These are phyloP conservation scores for Mimumesa dahlbomi DNA, from an alignment of 2,888 invertebrate species.

Conservation along the genomic window DNA sequence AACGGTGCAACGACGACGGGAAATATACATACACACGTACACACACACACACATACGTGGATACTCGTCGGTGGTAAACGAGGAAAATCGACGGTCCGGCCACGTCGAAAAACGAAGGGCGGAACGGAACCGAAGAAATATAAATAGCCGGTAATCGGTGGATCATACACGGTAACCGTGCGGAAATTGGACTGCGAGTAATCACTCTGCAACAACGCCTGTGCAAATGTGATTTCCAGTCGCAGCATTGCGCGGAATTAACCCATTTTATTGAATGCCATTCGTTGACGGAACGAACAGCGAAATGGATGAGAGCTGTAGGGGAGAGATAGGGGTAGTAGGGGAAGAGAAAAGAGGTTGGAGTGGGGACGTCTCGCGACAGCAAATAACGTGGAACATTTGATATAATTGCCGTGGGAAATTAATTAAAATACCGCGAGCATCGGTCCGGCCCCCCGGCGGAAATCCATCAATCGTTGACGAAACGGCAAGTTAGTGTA, in stretches of 20 bases:
- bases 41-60: too few relatives aligned
- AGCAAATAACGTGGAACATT: constrained; percentile 66
- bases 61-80: too few relatives aligned
- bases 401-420: constrained; percentile 50
- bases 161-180: constrained; percentile 15
- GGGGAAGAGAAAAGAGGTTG: background rate
- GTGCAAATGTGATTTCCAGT: constrained; percentile 54
- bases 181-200: constrained; percentile 51
- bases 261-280: constrained; percentile 51
- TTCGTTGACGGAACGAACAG: constrained; percentile 36
- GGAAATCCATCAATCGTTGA: too few relatives aligned
- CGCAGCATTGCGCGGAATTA: constrained; percentile 53
- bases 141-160: constrained; percentile 44
- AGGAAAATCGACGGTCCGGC: too few relatives aligned
- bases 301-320: constrained; percentile 42
- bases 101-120: too few relatives aligned
- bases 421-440: constrained; percentile 66
- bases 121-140: constrained; percentile 29
- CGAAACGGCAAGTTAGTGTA: too few relatives aligned
- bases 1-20: too few relatives aligned
- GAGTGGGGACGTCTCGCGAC: constrained; percentile 34
- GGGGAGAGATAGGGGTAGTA: constrained; percentile 9
- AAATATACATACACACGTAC: too few relatives aligned
- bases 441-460: too few relatives aligned
- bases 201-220: constrained; percentile 52